Base-by-base conservation (phyloP, 2,797 vertebrate genomes). In the Phrynocephalus vlangalii region DNA sequence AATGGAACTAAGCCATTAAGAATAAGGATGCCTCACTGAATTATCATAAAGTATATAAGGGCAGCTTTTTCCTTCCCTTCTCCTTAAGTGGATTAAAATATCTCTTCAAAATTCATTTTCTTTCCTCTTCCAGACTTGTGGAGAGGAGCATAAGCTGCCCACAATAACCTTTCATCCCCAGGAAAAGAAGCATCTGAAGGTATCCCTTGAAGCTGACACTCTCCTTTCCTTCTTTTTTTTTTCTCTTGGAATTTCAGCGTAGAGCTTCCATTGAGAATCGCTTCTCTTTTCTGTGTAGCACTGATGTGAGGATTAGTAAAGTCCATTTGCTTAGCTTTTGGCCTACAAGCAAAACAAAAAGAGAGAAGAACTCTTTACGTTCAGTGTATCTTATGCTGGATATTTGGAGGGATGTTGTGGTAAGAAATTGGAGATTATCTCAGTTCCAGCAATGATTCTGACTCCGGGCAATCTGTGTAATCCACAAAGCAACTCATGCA, bases 391-490 rank as follows among this genome's bases (percentile, higher is more conserved):
- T 71, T 33, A 0, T 75, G n/a, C 76, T 56, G 44, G 20, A 38
- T 86, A 50, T 71, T 87, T 38, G 73, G 76, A 75, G 26, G 76
- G 16, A 75, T 79, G 79, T 88, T 0, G 63, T 1, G 16, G 28
- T 90, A 56, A 66, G 22, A 90, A 91, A 87, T 8, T 76, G 86
- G 85, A 85, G 0, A 9, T 5, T 0, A 71, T 44, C 3, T 81
- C 87, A 89, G 66, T 63, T 93, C 79, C 83, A 80, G 50, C 87
- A 9, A 78, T 6, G 79, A 3, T 24, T 88, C 67, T 84, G 82
- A 89, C 67, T 56, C 56, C 30, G 16, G 79, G 70, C 85, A 82
- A 30, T 87, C 81, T 10, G 30, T 73, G 26, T 85, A 77, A 85
- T 90, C 52, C 52, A 33, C 2, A 24, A 6, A 75, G 30, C 83